Evolutionary conservation across 2,113 vertebrate species (phyloP), one percentile per base, ranked within the genome.

Genomic region (Actenoides hombroni): DNA sequence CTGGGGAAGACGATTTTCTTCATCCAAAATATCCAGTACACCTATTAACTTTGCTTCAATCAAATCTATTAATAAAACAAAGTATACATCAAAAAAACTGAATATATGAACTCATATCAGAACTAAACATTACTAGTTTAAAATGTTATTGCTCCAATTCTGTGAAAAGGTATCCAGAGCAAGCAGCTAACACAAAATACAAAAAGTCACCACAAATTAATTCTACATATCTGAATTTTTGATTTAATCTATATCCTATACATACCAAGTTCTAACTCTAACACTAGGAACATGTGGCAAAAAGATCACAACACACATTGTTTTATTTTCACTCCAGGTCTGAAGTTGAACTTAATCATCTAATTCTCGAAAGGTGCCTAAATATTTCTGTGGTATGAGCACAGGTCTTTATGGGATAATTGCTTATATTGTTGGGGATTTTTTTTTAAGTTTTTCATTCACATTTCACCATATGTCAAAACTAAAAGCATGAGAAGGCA

Each of bases 1-100:
- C 26, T 99, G 99, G 60, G 99, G 99, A 88, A 99, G 99, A 18
- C 99, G 98, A 94, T 99, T 99, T 98, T 99, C 99, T 97, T 99
- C 99, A 96, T 99, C 99, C 98, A 99, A 97, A 97, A 99, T 99
- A 97, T 99, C 99, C 97, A 99, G 97, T 64, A 99, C 98, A 39
- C 99, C 99, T 82, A 99, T 96, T 93, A 99, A 87, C 94, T 99
- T 99, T 21, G 98, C 98, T 98, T 99, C 99, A 98, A 99, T 99
- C 96, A 99, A 98, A 98, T 99, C 99, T 99, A 97, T 94, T 95
- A 74, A 64, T 37, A 82, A 81, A 94, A 60, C 33, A 92, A 83
- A 89, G 48, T 51, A 82, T 16, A 69, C 7, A 44, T 37, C 94
- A 60, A 76, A 0, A 7, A 95, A 95, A 16, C 2, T 33, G 13